Evolutionary conservation across 2,888 invertebrate genomes (phyloP).

Genomic region (Brachypterus glaber): DNA sequence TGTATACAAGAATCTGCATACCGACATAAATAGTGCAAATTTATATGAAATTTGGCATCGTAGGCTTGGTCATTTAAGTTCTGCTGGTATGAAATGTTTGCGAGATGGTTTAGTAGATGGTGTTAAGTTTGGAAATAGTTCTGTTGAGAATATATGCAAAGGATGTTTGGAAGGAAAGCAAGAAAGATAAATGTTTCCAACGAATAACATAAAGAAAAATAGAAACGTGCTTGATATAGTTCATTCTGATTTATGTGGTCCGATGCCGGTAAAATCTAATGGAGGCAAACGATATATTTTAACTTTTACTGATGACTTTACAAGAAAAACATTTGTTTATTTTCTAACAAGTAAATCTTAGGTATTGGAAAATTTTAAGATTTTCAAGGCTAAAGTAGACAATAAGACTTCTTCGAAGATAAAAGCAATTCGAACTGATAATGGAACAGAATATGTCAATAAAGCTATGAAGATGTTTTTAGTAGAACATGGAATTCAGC

Average conservation of each 20-base stretch:
- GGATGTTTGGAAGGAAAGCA: no score
- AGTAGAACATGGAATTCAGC: conserved; percentile 2
- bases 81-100: no score
- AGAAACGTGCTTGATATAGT: conserved; percentile 21
- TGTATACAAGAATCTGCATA: no score
- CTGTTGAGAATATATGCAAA: no score
- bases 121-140: no score
- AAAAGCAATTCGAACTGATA: background rate
- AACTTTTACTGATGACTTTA: conserved; percentile 33
- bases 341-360: conserved; percentile 13
- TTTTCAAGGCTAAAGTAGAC: background rate
- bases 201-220: background rate
- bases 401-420: background rate
- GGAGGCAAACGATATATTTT: conserved; percentile 32
- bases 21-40: no score
- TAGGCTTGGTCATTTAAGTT: no score
- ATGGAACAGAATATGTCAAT: conserved; percentile 4
- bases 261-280: conserved; percentile 29
- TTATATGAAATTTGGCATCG: no score
- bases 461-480: background rate
- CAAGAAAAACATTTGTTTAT: conserved; percentile 22
- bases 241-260: conserved; percentile 33
- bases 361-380: background rate
- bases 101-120: no score
- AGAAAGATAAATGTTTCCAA: no score